Percentiles rank a stretch among this genome's conserved stretches.
Evolutionary conservation across 2,113 vertebrate genomes (phyloP).

Genomic region (Oryzias curvinotus): DNA sequence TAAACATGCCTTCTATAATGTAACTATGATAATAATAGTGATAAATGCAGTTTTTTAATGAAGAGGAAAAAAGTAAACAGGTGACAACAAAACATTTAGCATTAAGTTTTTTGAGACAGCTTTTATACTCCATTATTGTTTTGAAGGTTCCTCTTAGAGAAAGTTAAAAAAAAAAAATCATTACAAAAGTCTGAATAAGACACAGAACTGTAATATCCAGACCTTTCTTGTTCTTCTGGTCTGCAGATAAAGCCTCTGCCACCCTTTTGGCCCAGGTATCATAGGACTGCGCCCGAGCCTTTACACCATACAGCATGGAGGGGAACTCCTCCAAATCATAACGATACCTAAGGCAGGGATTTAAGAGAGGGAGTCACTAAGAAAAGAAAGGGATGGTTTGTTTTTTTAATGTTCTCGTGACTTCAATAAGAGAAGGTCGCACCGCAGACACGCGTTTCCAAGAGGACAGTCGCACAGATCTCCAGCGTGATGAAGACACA

Average conservation of each 20-base stretch:
- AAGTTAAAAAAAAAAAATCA: too few relatives aligned
- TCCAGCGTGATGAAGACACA: constrained; percentile 87
- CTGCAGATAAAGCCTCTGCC: constrained; percentile 89
- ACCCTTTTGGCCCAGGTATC: constrained; percentile 95
- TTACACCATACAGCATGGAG: constrained; percentile 90
- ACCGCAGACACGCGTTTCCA: constrained; percentile 93
- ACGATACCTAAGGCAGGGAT: constrained; percentile 81
- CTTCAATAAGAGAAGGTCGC: not conserved
- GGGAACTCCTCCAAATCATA: constrained; percentile 95
- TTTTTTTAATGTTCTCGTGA: not conserved
- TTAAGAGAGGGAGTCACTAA: not conserved
- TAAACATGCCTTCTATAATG: too few relatives aligned
- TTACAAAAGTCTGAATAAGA: not conserved
- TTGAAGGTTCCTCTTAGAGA: too few relatives aligned
- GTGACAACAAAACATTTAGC: too few relatives aligned
- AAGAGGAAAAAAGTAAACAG: too few relatives aligned
- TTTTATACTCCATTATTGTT: too few relatives aligned
- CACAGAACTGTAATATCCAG: not conserved
- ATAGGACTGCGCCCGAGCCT: constrained; percentile 93
- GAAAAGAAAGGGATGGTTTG: not conserved
- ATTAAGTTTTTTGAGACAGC: too few relatives aligned
- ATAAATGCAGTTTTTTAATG: too few relatives aligned
- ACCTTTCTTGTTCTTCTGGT: constrained; percentile 97
- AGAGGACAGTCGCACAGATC: constrained; percentile 92
- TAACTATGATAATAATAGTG: too few relatives aligned